Percentiles rank a stretch among this genome's conserved stretches.
Conservation (phyloP, 2,113 vertebrate species). For the Pteronura brasiliensis region DNA sequence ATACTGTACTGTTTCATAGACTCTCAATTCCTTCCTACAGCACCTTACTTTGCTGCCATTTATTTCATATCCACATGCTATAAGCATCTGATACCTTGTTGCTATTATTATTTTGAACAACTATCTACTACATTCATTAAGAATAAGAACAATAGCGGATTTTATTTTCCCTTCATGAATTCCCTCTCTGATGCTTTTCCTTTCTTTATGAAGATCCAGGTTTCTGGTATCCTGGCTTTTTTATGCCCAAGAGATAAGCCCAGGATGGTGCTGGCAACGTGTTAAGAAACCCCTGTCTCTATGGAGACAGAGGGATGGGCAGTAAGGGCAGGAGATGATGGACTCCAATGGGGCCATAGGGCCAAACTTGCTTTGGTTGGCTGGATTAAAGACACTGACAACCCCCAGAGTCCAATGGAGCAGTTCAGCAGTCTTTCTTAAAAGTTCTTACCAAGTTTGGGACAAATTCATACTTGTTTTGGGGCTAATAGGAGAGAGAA, state of each 20-base stretch:
- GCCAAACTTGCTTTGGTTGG: background rate
- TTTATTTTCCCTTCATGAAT: background rate
- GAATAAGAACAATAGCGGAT: background rate
- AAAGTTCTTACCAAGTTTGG: background rate
- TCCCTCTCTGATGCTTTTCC: background rate
- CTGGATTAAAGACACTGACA: background rate
- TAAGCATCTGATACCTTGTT: background rate
- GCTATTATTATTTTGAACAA: background rate
- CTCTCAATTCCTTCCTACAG: background rate
- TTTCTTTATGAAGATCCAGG: background rate
- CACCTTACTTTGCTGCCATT: background rate
- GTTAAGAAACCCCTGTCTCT: background rate
- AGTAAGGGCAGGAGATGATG: background rate
- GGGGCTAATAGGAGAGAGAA: background rate
- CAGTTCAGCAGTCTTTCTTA: background rate
- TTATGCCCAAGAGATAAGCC: background rate
- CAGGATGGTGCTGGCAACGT: background rate
- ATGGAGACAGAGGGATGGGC: background rate
- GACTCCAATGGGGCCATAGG: accelerated
- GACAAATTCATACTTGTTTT: background rate
- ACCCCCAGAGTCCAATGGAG: background rate
- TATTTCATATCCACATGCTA: background rate
- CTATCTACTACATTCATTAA: background rate
- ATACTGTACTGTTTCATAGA: background rate
- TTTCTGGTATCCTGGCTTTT: background rate